Evolutionary conservation across 2,113 vertebrate species (phyloP), one percentile per base, ranked within the genome.

Genomic region (Oceanites oceanicus): DNA sequence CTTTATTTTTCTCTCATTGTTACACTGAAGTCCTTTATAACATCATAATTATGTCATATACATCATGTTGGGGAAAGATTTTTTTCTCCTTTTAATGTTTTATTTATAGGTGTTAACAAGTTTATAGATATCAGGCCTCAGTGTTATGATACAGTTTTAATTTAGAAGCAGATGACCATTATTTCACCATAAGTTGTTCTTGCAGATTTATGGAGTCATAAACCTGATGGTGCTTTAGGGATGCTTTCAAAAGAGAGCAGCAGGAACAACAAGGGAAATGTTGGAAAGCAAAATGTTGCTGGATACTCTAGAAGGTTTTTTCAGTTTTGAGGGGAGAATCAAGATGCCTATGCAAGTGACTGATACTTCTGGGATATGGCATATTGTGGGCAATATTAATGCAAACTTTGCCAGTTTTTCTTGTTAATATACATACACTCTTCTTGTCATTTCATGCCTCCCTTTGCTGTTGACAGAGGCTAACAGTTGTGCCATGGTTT

Each of bases 181-280:
- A 92, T 96, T 97, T 92, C 85, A 93, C 67, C 88, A 50, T 93
- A 92, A 97, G 92, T 10, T 49, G 95, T 95, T 96, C 87, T 86
- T 86, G 50, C 50, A 96, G 77, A 97, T 98, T 97, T 97, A 97
- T 97, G 65, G 66, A 91, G 56, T 88, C 94, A 93, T 97, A 97
- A 98, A 97, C 21, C 22, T 93, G 49, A 87, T 93, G 56, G 74
- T 81, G 65, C 75, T 96, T 97, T 92, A 91, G 62, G n/a, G 38
- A 75, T 88, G 47, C 21, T 96, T 94, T 96, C 34, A 71, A 82
- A 88, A 75, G 72, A 95, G 29, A 91, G 40, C 38, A 95, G 67
- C 45, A 93, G 42, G 38, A 91, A 36, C 45, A 88, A 59, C 29
- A 88, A 66, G 36, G 15, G 59, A 95, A 97, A 34, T 45, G 16